Evolutionary conservation across 2,797 vertebrate genomes (phyloP).

Genomic region (Xenops minutus): DNA sequence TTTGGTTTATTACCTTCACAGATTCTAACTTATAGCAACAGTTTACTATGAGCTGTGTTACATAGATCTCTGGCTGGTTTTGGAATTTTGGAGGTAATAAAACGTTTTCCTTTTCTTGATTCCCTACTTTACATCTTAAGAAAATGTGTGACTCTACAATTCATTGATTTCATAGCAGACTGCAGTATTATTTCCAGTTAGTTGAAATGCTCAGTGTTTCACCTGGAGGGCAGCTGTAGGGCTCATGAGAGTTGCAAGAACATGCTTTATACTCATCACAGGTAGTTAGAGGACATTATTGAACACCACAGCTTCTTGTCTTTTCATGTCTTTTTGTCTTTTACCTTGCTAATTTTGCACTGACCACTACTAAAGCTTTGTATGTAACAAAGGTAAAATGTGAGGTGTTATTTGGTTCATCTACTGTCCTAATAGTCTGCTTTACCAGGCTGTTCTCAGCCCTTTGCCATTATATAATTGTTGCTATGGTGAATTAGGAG

Average conservation of each 20-base stretch:
- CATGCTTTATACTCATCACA: background rate
- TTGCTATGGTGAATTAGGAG: conserved; percentile 46
- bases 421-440: background rate
- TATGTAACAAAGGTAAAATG: background rate
- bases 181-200: background rate
- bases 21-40: background rate
- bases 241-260: background rate
- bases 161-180: background rate
- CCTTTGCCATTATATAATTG: background rate
- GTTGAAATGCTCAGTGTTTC: background rate
- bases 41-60: background rate
- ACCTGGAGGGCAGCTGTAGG: background rate
- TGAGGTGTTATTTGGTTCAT: background rate
- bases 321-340: background rate
- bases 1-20: background rate
- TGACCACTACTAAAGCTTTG: background rate
- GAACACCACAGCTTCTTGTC: background rate
- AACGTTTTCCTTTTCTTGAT: background rate
- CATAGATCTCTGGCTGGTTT: background rate
- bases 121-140: background rate
- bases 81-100: background rate
- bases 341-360: background rate
- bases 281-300: background rate
- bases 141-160: background rate
- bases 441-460: background rate